Conservation (phyloP, 2,113 vertebrate genomes). For the Herpetotheres cachinnans region DNA sequence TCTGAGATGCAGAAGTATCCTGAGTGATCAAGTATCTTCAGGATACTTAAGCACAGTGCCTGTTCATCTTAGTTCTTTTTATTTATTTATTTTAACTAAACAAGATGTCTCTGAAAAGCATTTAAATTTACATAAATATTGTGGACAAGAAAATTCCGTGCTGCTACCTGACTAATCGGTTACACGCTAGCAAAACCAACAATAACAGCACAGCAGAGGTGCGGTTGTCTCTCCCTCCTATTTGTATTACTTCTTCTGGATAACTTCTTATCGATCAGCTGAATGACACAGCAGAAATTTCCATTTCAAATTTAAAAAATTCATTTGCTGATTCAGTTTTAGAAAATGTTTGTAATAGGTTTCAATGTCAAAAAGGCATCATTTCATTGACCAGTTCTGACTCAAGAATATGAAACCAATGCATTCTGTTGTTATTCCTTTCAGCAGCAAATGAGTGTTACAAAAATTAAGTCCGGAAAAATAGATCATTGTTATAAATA, state of each 20-base stretch:
- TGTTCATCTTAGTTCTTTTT: not conserved
- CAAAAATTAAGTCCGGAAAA: not conserved
- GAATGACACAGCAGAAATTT: conserved; percentile 35
- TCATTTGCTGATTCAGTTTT: conserved; percentile 9
- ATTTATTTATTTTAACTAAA: not conserved
- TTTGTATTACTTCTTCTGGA: not conserved
- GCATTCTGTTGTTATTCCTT: not conserved
- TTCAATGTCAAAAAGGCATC: not conserved
- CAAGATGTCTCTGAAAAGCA: not conserved
- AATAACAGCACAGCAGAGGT: not conserved
- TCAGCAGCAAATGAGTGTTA: not conserved
- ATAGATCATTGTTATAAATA: not conserved
- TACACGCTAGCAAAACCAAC: not conserved
- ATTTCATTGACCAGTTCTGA: not conserved
- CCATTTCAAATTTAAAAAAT: conserved; percentile 21
- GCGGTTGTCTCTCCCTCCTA: not conserved
- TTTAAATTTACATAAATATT: not conserved
- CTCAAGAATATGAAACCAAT: not conserved
- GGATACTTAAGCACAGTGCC: not conserved
- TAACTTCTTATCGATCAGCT: not conserved
- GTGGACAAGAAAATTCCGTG: not conserved
- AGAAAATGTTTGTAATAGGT: not conserved
- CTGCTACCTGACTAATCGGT: not conserved
- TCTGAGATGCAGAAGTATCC: not conserved
- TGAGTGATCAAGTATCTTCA: not conserved